These are phyloP conservation scores for Centropus bengalensis DNA, from an alignment of 2,113 vertebrate genomes.

Conservation along the genomic window DNA sequence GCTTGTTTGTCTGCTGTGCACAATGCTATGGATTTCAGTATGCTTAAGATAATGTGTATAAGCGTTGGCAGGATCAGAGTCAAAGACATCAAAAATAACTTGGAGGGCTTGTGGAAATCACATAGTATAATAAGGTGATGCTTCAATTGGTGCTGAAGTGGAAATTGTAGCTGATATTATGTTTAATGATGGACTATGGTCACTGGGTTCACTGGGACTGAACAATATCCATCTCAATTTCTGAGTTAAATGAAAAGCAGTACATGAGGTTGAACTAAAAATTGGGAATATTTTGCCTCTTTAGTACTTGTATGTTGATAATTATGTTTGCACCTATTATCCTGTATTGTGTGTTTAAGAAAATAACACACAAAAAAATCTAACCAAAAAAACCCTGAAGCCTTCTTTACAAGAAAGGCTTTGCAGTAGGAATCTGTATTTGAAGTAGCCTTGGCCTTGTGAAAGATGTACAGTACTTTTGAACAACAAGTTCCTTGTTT, in stretches of 20 bases:
- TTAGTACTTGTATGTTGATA: neutral
- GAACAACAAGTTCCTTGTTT: neutral
- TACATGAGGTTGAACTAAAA: constrained; percentile 7
- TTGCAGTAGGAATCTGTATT: neutral
- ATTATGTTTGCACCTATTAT: neutral
- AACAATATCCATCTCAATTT: constrained; percentile 23
- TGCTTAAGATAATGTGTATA: constrained; percentile 26
- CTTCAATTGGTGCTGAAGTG: constrained; percentile 47
- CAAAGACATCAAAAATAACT: constrained; percentile 65
- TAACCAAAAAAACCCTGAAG: neutral
- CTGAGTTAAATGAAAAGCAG: constrained; percentile 9
- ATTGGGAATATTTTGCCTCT: neutral
- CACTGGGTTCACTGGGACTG: constrained; percentile 36
- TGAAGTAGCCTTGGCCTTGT: constrained; percentile 2
- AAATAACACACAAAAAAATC: neutral
- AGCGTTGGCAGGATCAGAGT: constrained; percentile 55
- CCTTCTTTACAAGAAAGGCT: neutral
- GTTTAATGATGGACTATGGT: constrained; percentile 60
- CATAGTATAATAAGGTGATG: constrained; percentile 63
- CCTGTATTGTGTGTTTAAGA: neutral
- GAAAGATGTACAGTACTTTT: neutral
- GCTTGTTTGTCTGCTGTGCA: neutral
- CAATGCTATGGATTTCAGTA: constrained; percentile 16
- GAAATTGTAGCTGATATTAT: constrained; percentile 33
- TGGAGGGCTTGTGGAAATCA: constrained; percentile 64